Conservation (phyloP, 2,888 invertebrate species). For the Papilio demoleus region DNA sequence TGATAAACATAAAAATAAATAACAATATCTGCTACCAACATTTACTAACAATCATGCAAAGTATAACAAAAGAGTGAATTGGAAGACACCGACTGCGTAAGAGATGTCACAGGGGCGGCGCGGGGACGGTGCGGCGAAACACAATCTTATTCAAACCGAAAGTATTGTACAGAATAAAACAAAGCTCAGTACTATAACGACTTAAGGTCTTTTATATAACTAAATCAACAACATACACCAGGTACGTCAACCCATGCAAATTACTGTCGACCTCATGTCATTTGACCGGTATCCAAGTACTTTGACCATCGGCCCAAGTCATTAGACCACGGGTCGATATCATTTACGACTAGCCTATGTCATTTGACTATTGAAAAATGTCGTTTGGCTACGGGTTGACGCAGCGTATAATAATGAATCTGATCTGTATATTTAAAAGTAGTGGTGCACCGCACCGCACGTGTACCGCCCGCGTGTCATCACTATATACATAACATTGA, state of each 20-base stretch:
- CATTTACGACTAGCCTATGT: no score
- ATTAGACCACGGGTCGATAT: no score
- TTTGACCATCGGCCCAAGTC: no score
- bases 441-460: not conserved
- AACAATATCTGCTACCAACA: slow-evolving; percentile 18
- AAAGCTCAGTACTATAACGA: not conserved
- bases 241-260: not conserved
- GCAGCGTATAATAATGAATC: no score
- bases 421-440: not conserved
- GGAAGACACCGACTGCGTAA: not conserved
- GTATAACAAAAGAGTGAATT: slow-evolving; percentile 14
- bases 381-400: no score
- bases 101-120: not conserved
- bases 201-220: no score
- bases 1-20: not conserved
- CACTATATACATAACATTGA: not conserved
- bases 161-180: not conserved
- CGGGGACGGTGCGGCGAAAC: not conserved
- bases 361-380: no score
- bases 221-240: no score
- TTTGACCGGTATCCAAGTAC: no score
- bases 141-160: not conserved
- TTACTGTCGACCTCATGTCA: no score
- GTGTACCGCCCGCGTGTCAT: not conserved
- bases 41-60: slow-evolving; percentile 30